Conservation (phyloP, 2,113 vertebrate species). For the Scomber japonicus region DNA sequence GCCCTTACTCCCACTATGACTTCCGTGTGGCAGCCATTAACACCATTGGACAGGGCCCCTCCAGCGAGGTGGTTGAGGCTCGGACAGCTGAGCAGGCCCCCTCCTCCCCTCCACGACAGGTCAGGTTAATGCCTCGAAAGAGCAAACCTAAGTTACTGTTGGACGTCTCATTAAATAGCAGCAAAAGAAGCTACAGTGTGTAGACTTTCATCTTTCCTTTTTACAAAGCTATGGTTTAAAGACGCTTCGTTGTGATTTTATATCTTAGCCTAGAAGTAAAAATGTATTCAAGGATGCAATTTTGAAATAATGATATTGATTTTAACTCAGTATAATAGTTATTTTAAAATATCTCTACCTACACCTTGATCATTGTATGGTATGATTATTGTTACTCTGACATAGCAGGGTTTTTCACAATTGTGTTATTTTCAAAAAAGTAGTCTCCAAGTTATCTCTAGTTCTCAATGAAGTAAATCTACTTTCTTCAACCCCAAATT, state of each 20-base stretch:
- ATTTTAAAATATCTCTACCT: not conserved
- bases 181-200: too few species aligned
- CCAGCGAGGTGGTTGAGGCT: conserved; percentile 93
- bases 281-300: not conserved
- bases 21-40: conserved; percentile 97
- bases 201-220: too few species aligned
- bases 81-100: conserved; percentile 97
- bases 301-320: not conserved
- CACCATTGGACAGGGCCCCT: conserved; percentile 94
- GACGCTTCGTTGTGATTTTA: not conserved
- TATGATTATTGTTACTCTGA: conserved; percentile 4
- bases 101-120: conserved; percentile 94
- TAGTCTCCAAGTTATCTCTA: not conserved
- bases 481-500: not conserved
- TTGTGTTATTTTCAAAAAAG: not conserved
- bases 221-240: too few species aligned
- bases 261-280: not conserved
- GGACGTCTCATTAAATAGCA: too few species aligned
- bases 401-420: not conserved
- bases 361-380: not conserved
- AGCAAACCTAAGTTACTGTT: not conserved
- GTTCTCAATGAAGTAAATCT: not conserved
- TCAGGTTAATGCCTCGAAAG: conserved; percentile 74
- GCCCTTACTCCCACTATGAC: conserved; percentile 97
- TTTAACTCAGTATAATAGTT: not conserved